Evolutionary conservation across 2,888 invertebrate genomes (phyloP).

Genomic region (Meiosimyza decipiens): DNA sequence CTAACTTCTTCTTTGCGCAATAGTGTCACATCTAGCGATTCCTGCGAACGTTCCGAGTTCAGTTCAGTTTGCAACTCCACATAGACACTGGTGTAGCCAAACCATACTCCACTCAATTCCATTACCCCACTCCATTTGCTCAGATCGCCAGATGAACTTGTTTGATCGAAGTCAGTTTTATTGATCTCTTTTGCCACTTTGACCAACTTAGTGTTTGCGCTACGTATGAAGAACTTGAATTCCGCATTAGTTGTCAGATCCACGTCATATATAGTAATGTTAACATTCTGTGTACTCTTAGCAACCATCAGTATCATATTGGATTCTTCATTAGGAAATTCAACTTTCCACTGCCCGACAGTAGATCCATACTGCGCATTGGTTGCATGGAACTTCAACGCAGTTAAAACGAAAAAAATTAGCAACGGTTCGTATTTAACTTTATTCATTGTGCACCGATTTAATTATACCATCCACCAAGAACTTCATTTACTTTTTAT

Average conservation of each 20-base stretch:
- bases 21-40: conserved; percentile 41
- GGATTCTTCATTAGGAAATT: conserved; percentile 34
- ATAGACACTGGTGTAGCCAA: conserved; percentile 47
- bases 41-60: conserved; percentile 36
- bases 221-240: conserved; percentile 43
- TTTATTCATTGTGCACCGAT: neutral
- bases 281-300: conserved; percentile 22
- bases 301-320: conserved; percentile 32
- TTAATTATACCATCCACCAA: neutral
- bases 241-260: conserved; percentile 34
- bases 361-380: conserved; percentile 40
- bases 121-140: conserved; percentile 46
- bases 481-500: conserved; percentile 1
- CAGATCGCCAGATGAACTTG: conserved; percentile 17
- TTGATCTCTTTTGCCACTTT: conserved; percentile 36
- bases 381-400: neutral
- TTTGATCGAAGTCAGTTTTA: conserved; percentile 16
- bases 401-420: neutral
- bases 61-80: conserved; percentile 40
- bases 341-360: conserved; percentile 49
- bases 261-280: conserved; percentile 46
- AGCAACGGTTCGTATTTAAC: neutral
- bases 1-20: conserved; percentile 43
- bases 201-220: conserved; percentile 37
- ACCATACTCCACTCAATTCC: conserved; percentile 41